A percentile compares a stretch with the other conserved stretches of the same genome.
Conservation (phyloP, 2,113 vertebrate species). For the Sturnus vulgaris region DNA sequence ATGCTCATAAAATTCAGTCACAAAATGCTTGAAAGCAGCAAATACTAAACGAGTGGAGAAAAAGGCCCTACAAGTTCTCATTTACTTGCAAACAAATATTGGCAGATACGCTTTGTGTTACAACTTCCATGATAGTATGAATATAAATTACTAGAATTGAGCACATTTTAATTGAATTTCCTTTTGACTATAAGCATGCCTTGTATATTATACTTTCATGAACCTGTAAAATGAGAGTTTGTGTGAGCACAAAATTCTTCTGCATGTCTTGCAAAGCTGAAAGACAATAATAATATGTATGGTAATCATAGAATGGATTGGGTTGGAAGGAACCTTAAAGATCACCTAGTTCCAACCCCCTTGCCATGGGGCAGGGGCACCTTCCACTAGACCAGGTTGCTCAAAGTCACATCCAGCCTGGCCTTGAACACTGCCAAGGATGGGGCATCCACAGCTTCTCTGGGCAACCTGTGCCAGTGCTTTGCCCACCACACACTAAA, state of each 20-base stretch:
- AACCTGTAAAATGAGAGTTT: neutral
- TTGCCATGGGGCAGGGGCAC: neutral
- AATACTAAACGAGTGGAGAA: neutral
- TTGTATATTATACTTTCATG: neutral
- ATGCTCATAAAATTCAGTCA: neutral
- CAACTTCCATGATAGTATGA: neutral
- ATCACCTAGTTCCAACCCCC: neutral
- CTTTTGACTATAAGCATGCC: neutral
- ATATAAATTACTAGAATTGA: neutral
- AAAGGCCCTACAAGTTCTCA: neutral
- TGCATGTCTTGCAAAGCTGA: neutral
- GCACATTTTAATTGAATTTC: neutral
- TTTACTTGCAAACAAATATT: neutral
- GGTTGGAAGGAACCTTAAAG: neutral
- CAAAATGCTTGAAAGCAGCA: slow-evolving; percentile 1
- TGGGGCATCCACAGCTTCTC: too few species aligned
- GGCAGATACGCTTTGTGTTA: neutral
- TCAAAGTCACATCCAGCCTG: neutral
- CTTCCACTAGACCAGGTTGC: neutral
- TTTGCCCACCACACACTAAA: neutral
- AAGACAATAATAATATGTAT: neutral
- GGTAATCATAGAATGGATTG: neutral
- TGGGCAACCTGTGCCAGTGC: too few species aligned
- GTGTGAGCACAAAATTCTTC: neutral
- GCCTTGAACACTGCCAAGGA: neutral